Base-by-base conservation (phyloP, 1,140 invertebrate species). In the Drosophila sulfurigaster region DNA sequence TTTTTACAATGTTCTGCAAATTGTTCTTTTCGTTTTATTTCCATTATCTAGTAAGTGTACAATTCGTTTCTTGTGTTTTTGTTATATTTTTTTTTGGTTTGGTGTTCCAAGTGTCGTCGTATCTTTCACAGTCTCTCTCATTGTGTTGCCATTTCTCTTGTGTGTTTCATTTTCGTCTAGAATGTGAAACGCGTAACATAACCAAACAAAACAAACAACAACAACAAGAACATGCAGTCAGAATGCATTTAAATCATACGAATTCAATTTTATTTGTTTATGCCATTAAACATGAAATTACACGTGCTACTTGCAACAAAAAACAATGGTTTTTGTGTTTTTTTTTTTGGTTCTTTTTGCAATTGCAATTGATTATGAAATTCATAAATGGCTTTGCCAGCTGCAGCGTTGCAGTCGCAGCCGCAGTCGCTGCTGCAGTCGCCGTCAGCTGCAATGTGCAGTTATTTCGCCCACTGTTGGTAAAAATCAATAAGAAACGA, bases 401-500 rank as follows among this genome's bases (percentile, higher is more conserved):
- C 32, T 46, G 49, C 46, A 32, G 11, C 15, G 16, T 41, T 15
- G n/a, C n/a, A 15, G 63, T 46, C 35, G 35, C 30, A 6, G 35
- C 35, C 8, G 35, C 35, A 38, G 35, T 38, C 35, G 35, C 30
- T 8, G 7, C 20, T 25, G 20, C 20, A 25, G 28, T 38, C 25
- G n/a, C n/a, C 10, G 63, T 46, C 58, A 69, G 65, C 65, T 75
- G 65, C 71, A 74, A 20, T 41, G 45, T 75, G 79, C 78, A 72
- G 78, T 66, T 78, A 65, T 78, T 71, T 67, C 43, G 48, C 56
- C 41, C 30, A 45, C 20, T 41, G 32, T 41, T 66, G 81, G 81
- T 83, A 89, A 88, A 87, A 88, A 88, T 88, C 83, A 88, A 88
- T 87, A 89, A 65, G 35, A 70, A 67, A 65, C 58, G 52, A 41